phyloP scores from a whole-genome alignment of 2,888 invertebrate species.

The Helleia helle region DNA sequence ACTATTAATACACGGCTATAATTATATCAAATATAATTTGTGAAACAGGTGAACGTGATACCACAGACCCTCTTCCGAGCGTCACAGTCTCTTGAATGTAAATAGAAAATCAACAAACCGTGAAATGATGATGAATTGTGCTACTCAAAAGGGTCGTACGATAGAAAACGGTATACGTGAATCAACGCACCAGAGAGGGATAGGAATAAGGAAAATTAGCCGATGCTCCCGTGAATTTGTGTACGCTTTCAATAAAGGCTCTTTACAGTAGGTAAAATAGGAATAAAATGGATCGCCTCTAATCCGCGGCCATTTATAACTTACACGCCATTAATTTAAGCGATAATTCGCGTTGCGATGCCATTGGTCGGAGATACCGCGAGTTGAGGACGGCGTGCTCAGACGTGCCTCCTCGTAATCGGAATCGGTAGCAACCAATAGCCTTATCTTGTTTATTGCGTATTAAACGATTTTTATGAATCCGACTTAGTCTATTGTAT shows the following conservation, averaged over 20 bases:
- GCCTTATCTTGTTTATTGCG: conserved; percentile 21
- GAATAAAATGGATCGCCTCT: conserved; percentile 69
- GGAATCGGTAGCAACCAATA: conserved; percentile 17
- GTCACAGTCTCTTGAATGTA: conserved; percentile 32
- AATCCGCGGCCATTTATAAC: conserved; percentile 72
- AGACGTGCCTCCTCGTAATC: conserved; percentile 21
- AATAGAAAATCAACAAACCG: conserved; percentile 71
- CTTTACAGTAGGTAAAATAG: conserved; percentile 72
- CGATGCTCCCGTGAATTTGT: conserved; percentile 69
- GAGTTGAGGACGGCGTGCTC: conserved; percentile 2
- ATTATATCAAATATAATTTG: conserved; percentile 2
- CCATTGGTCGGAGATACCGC: conserved; percentile 47
- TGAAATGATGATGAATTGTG: conserved; percentile 73
- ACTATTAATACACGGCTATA: no score
- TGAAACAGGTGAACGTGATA: conserved; percentile 14
- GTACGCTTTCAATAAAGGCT: conserved; percentile 72
- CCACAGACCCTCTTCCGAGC: conserved; percentile 31
- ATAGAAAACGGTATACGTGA: conserved; percentile 36
- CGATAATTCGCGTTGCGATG: conserved; percentile 63
- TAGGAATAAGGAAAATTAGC: conserved; percentile 54
- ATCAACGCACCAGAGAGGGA: conserved; percentile 37
- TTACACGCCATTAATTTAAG: conserved; percentile 73
- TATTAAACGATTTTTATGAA: conserved; percentile 21
- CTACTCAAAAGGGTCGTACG: conserved; percentile 51
- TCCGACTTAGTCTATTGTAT: no score